Evolutionary conservation across 2,888 invertebrate genomes (phyloP).

Genomic region (Eupithecia dodoneata): DNA sequence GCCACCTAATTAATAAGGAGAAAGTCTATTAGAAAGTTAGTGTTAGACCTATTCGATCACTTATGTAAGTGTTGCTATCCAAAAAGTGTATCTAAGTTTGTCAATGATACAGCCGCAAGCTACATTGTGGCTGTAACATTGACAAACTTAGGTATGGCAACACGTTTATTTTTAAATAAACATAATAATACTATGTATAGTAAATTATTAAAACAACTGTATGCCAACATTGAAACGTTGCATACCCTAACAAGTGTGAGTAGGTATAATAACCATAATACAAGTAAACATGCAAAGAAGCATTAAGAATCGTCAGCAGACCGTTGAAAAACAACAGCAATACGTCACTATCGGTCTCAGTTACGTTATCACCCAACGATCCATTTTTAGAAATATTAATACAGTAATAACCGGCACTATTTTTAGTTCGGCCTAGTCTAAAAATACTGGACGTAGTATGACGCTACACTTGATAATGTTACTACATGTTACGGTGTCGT

Average conservation of each 20-base stretch:
- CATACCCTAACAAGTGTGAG: neutral
- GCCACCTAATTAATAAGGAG: neutral
- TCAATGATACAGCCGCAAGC: no score
- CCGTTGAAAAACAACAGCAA: slow-evolving; percentile 44
- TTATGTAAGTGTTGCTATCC: neutral
- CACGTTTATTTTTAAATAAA: neutral
- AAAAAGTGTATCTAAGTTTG: neutral
- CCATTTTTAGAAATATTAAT: slow-evolving; percentile 85
- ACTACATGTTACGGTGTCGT: slow-evolving; percentile 76
- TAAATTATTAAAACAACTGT: neutral
- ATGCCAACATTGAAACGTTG: neutral
- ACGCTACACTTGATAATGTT: slow-evolving; percentile 80
- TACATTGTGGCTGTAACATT: neutral
- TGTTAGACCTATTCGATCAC: neutral
- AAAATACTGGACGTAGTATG: slow-evolving; percentile 76
- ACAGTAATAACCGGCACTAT: slow-evolving; percentile 83
- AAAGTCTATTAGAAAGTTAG: neutral
- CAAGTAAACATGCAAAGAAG: slow-evolving; percentile 14
- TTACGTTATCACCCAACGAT: slow-evolving; percentile 79
- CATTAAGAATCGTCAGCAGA: slow-evolving; percentile 34
- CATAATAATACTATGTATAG: neutral
- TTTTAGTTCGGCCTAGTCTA: slow-evolving; percentile 83
- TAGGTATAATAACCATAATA: slow-evolving; percentile 12
- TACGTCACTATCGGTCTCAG: slow-evolving; percentile 77
- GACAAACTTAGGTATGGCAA: neutral